Conservation (phyloP, 2,888 invertebrate genomes). For the Parthenolecanium corni region DNA sequence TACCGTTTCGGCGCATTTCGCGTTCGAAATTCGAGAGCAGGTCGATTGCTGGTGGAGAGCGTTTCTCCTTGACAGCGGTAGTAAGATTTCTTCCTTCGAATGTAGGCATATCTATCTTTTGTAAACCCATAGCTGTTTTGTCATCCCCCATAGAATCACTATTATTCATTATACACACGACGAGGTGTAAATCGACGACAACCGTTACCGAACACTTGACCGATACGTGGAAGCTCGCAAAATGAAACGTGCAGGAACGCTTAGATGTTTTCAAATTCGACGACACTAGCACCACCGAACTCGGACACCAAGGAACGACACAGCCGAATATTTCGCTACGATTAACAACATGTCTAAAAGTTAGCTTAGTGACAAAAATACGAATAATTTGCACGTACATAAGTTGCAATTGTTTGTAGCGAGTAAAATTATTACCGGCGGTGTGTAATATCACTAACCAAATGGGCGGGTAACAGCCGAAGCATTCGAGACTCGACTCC, state of each 20-base stretch:
- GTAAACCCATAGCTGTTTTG: slow-evolving; percentile 22
- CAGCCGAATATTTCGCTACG: slow-evolving; percentile 12
- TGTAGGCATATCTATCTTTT: slow-evolving; percentile 29
- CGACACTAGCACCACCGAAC: too few relatives aligned
- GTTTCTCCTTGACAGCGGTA: slow-evolving; percentile 21
- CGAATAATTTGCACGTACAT: slow-evolving; percentile 25
- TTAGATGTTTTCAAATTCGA: too few relatives aligned
- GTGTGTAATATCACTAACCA: slow-evolving; percentile 4
- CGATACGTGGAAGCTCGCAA: background rate
- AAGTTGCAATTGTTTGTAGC: slow-evolving; percentile 24
- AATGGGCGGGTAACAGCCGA: background rate
- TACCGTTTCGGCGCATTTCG: slow-evolving; percentile 22
- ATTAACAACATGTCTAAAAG: slow-evolving; percentile 18
- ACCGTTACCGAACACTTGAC: slow-evolving; percentile 1
- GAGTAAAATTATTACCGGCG: slow-evolving; percentile 17
- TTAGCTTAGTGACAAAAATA: slow-evolving; percentile 21
- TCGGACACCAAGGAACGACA: background rate
- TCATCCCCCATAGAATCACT: slow-evolving; percentile 29
- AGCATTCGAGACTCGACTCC: background rate
- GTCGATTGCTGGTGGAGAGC: background rate
- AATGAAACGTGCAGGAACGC: too few relatives aligned
- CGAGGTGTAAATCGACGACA: background rate
- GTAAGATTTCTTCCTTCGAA: background rate
- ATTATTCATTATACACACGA: slow-evolving; percentile 23
- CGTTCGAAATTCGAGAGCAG: slow-evolving; percentile 11